Evolutionary conservation across 2,888 invertebrate species (phyloP).

Genomic region (Agrochola lota): DNA sequence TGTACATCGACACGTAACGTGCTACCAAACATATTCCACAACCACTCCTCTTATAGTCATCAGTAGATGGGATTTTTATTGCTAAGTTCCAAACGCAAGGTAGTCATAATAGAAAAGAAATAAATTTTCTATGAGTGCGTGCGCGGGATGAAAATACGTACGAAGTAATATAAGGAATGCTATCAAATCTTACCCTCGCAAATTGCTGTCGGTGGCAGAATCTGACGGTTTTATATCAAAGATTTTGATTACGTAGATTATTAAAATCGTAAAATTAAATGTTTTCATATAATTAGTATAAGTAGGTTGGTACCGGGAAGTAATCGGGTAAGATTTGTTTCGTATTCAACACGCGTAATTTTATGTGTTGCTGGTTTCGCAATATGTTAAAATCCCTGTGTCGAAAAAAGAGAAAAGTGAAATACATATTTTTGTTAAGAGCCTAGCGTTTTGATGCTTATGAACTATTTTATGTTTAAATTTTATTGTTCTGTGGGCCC

Average conservation of each 20-base stretch:
- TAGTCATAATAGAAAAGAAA: conserved; percentile 54
- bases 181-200: conserved; percentile 30
- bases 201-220: conserved; percentile 21
- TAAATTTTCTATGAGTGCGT: conserved; percentile 50
- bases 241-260: neutral
- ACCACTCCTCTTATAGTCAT: conserved; percentile 49
- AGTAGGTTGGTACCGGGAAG: neutral
- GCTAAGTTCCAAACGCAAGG: conserved; percentile 45
- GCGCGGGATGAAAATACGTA: conserved; percentile 43
- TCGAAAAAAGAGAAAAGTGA: conserved; percentile 39
- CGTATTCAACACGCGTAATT: conserved; percentile 45
- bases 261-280: neutral
- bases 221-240: conserved; percentile 9
- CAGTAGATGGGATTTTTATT: conserved; percentile 63
- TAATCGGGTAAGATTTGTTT: conserved; percentile 42
- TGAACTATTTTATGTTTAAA: conserved; percentile 55
- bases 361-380: conserved; percentile 48
- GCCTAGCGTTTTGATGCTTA: conserved; percentile 56
- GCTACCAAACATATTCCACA: conserved; percentile 39
- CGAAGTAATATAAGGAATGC: conserved; percentile 22
- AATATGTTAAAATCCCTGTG: conserved; percentile 51
- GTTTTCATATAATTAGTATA: conserved; percentile 16
- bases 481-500: conserved; percentile 30
- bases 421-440: conserved; percentile 51
- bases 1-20: conserved; percentile 16